Percentiles rank a stretch among this genome's conserved stretches.
Evolutionary conservation across 1,140 invertebrate species (phyloP).

Genomic region (Euura saliciscinereae): DNA sequence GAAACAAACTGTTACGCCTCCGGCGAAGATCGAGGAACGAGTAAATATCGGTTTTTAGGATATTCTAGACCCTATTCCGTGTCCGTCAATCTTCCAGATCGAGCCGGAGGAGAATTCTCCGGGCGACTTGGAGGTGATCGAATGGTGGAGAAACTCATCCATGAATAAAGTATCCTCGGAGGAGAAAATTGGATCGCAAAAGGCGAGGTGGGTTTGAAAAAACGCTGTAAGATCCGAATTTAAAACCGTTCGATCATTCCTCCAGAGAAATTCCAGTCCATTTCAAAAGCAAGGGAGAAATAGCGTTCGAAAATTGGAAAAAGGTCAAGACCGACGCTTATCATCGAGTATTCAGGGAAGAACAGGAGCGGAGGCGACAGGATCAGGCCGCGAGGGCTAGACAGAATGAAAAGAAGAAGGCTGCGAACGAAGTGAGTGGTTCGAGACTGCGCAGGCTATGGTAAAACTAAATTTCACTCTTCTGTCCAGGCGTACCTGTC

Average conservation of each 20-base stretch:
- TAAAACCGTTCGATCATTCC: not conserved
- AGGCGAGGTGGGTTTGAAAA: not conserved
- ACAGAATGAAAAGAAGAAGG: slow-evolving; percentile 22
- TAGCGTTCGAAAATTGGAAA: slow-evolving; percentile 36
- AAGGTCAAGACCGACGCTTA: slow-evolving; percentile 22
- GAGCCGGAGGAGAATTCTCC: no score
- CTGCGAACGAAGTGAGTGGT: slow-evolving; percentile 9
- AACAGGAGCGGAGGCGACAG: slow-evolving; percentile 17
- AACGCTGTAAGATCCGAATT: not conserved
- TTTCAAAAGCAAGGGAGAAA: not conserved
- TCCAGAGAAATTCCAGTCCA: not conserved
- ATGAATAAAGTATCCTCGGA: not conserved
- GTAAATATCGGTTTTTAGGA: not conserved
- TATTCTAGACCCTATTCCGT: no score
- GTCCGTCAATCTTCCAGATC: no score
- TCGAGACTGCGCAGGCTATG: not conserved
- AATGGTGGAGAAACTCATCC: not conserved
- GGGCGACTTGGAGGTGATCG: not conserved
- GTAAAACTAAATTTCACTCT: not conserved
- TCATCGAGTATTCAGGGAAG: slow-evolving; percentile 17
- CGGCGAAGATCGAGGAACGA: not conserved
- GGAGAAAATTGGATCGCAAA: not conserved
- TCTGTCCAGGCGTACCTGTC: slow-evolving; percentile 17
- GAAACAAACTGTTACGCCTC: not conserved
- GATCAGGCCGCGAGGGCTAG: slow-evolving; percentile 13